Conservation (phyloP, 2,113 vertebrate species). For the Nannobrachium achirus region DNA sequence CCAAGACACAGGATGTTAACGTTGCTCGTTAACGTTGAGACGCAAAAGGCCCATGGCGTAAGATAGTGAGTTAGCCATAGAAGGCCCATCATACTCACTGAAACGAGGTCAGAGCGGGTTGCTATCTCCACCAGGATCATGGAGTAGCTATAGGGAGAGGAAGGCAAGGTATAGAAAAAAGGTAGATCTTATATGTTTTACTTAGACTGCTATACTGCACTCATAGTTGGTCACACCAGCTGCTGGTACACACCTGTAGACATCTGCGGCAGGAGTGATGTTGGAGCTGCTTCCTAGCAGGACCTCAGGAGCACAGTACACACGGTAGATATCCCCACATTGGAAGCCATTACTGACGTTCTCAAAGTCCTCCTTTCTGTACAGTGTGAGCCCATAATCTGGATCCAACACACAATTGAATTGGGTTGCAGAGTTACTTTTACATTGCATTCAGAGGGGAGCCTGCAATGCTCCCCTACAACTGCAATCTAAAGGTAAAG, state of each 20-base stretch:
- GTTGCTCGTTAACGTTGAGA: no score
- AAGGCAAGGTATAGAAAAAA: background rate
- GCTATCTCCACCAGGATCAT: constrained; percentile 82
- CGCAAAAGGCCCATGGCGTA: no score
- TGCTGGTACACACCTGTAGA: constrained; percentile 79
- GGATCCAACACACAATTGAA: constrained; percentile 15
- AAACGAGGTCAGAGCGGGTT: constrained; percentile 74
- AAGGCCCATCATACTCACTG: constrained; percentile 65
- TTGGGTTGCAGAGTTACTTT: no score
- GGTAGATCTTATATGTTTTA: no score
- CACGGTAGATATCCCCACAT: constrained; percentile 57
- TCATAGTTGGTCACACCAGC: no score
- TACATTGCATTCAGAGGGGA: no score
- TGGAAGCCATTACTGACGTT: constrained; percentile 52
- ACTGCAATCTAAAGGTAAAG: no score
- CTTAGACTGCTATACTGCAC: no score
- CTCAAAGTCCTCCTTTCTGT: constrained; percentile 77
- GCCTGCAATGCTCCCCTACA: no score
- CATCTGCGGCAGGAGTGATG: constrained; percentile 65
- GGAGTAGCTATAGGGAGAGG: constrained; percentile 73
- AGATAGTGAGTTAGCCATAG: background rate
- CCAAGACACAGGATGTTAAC: no score
- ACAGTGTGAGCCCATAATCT: constrained; percentile 77
- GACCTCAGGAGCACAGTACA: constrained; percentile 79
- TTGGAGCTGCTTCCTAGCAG: constrained; percentile 61